Conservation (phyloP, 2,113 vertebrate species). For the Prinia subflava region DNA sequence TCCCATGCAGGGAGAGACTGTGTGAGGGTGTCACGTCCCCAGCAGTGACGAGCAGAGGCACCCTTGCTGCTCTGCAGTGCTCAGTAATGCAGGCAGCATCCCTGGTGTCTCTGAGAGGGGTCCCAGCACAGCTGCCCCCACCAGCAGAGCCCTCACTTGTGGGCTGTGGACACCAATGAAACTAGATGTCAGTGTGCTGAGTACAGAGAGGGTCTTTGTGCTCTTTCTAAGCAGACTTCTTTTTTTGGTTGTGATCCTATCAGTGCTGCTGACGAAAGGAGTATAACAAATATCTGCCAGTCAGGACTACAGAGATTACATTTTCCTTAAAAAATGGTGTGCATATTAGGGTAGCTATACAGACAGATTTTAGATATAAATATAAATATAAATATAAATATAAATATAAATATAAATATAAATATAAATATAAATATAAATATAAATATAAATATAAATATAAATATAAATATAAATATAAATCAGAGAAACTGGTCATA, state of each 20-base stretch:
- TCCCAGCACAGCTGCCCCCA: neutral
- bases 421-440: no score
- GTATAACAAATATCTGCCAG: neutral
- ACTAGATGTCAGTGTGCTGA: neutral
- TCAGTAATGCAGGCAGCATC: neutral
- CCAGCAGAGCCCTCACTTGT: rapidly evolving
- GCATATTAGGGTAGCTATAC: neutral
- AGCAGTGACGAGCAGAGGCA: neutral
- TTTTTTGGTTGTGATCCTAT: neutral
- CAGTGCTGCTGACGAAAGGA: neutral
- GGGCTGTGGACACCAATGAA: neutral
- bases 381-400: no score
- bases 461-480: rapidly evolving
- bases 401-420: no score
- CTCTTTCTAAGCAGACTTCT: neutral
- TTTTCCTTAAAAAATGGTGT: neutral
- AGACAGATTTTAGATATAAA: neutral
- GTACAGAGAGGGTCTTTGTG: neutral
- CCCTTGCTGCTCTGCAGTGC: neutral
- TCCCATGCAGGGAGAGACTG: neutral
- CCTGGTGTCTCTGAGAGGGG: neutral
- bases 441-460: no score
- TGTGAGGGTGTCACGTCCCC: neutral
- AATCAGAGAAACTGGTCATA: neutral
- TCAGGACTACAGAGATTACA: neutral